phyloP scores from a whole-genome alignment of 2,113 vertebrate species.

The Dipodomys merriami region DNA sequence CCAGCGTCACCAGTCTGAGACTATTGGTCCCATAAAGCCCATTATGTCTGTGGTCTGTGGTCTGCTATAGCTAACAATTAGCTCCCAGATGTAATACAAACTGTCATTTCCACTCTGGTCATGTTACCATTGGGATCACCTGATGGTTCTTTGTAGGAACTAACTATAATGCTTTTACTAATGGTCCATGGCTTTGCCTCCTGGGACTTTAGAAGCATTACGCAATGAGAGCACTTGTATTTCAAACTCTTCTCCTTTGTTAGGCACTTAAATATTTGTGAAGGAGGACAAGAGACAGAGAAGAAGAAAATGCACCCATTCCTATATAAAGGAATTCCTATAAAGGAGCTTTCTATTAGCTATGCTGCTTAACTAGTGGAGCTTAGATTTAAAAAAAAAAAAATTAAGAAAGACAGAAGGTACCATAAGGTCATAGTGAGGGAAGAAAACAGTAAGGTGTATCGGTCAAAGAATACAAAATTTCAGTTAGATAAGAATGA shows the following conservation, averaged over 20 bases:
- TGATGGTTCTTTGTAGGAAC: constrained; percentile 51
- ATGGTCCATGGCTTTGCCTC: constrained; percentile 30
- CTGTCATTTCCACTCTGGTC: constrained; percentile 44
- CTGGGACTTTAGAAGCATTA: constrained; percentile 7
- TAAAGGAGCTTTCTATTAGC: not conserved
- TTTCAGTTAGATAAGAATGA: not conserved
- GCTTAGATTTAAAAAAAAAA: not conserved
- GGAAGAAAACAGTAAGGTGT: not conserved
- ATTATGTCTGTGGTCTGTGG: constrained; percentile 22
- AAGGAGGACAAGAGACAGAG: not conserved
- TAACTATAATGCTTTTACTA: constrained; percentile 53
- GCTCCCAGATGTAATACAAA: constrained; percentile 11
- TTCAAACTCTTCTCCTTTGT: constrained; percentile 32
- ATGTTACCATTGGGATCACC: constrained; percentile 51
- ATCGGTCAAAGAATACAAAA: not conserved
- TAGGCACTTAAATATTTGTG: not conserved
- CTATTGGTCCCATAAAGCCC: constrained; percentile 44
- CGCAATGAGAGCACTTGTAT: constrained; percentile 12
- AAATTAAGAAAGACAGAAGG: not conserved
- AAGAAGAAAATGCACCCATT: not conserved
- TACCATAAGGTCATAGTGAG: not conserved
- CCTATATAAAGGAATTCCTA: not conserved
- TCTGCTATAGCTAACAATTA: constrained; percentile 51
- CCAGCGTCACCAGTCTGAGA: constrained; percentile 11
- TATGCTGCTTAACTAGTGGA: not conserved